A percentile compares a stretch with the other conserved stretches of the same genome.
Conservation (phyloP, 2,797 vertebrate genomes). For the Karalla daura region DNA sequence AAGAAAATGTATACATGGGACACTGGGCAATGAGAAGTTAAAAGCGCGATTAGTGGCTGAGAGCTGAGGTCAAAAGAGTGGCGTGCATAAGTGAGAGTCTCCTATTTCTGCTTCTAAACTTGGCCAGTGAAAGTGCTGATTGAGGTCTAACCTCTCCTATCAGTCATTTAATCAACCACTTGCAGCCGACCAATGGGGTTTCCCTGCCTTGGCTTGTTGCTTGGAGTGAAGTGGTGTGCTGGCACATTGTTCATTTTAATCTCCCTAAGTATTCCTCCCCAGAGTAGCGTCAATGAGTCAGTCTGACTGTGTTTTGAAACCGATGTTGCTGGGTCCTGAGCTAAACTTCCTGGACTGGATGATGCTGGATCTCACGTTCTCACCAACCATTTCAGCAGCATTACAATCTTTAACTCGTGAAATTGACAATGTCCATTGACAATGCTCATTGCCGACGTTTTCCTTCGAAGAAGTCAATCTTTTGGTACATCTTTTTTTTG, state of each 20-base stretch:
- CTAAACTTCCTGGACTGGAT: too few relatives aligned
- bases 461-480: too few relatives aligned
- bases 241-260: conserved; percentile 80
- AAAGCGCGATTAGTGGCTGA: neutral
- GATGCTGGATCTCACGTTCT: too few relatives aligned
- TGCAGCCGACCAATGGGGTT: conserved; percentile 58
- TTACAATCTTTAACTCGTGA: too few relatives aligned
- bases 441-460: too few relatives aligned
- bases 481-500: too few relatives aligned
- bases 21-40: neutral
- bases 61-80: conserved; percentile 2
- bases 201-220: conserved; percentile 37
- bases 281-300: conserved; percentile 59
- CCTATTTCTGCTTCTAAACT: conserved; percentile 29
- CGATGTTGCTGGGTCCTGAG: conserved; percentile 31
- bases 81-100: conserved; percentile 6
- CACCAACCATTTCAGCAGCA: too few relatives aligned
- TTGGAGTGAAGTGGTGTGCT: conserved; percentile 66
- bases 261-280: conserved; percentile 75
- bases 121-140: conserved; percentile 56
- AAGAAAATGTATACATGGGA: too few relatives aligned
- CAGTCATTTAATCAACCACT: conserved; percentile 58
- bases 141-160: conserved; percentile 31
- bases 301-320: conserved; percentile 64
- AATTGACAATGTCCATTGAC: too few relatives aligned